Base-by-base conservation (phyloP, 2,113 vertebrate genomes). In the Synodontis membranacea region DNA sequence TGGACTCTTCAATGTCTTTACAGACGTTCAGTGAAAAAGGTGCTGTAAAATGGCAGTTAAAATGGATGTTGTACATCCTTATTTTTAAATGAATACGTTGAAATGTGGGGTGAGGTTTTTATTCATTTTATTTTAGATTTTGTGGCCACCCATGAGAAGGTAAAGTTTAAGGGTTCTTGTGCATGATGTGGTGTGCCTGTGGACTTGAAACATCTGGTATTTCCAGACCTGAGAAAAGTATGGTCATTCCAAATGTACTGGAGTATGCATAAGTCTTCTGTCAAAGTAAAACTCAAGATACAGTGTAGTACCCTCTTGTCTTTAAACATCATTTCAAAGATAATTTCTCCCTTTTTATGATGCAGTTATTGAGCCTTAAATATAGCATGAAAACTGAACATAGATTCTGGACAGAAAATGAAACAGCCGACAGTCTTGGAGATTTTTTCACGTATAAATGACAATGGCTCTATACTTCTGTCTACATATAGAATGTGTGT, bases 61-160 rank as follows among this genome's bases (percentile, higher is more conserved):
- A 76, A 78, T 91, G 91, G 91, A 91, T 93, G 92, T 91, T 90
- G 86, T 93, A 92, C 89, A 90, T 92, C 91, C 88, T 86, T 56
- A 31, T 89, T 91, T 89, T 89, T 80, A 74, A 52, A 76, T 37
- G 62, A 28, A 80, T 74, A 39, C 11, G 46, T 52, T 64, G 6
- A 31, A 42, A 70, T 37, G 21, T 48, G 15, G 44, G 15, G 14
- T 42, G 12, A n/a, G 25, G 19, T 48, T 84, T 50, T 23, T 72
- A 37, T 64, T 79, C 66, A 62, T n/a, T 12, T 60, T 60, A 31
- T 34, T 72, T 25, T 25, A 10, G 2, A 10, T 21, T 0, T 52
- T 78, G 9, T 34, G 48, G 0, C 12, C 28, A 78, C 15, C 14
- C 46, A 75, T 28, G 5, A 25, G 4, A n/a, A 31, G 28, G 19